Evolutionary conservation across 2,888 invertebrate genomes (phyloP), one percentile per base, ranked within the genome.

Genomic region (Philereme vetulata): DNA sequence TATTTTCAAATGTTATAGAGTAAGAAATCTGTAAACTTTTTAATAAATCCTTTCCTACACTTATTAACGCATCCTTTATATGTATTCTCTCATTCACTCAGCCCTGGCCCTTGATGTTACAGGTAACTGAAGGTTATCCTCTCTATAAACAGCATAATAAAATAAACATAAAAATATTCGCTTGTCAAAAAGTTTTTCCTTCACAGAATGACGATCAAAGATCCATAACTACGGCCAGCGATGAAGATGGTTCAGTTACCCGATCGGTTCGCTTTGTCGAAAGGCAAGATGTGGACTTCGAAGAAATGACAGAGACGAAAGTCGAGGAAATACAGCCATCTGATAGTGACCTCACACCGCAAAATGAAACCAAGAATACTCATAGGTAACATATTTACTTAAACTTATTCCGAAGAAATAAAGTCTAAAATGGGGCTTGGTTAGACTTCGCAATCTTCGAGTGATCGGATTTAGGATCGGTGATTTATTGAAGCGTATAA

Each of bases 181-280:
- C 36, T 36, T 36, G 36, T 8, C n/a, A 21, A 21, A 9, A 47
- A 11, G 34, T 32, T 50, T 33, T 56, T 49, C 40, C 53, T 43
- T 48, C 35, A 62, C 70, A 90, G 89, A 88, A 79, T 59, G 91
- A 91, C 4, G 90, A 90, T 54, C 90, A 89, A 61, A 77, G 90
- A 8, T 91, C 89, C 4, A 83, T 81, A 7, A 86, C 87, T 4
- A 89, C 89, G 2, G 89, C 89, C 0, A 92, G 93, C 36, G 94
- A 94, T 64, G 94, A 94, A 64, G 94, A 94, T 54, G 88, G 88
- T 0, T 94, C 94, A 5, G 89, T 93, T 44, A 93, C 93, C 4
- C 92, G 96, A 44, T 95, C 95, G 0, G 95, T 95, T 4, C 93
- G 95, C 11, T 95, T 96, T 78, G 93, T 93, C 6, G 95, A 95